A percentile compares a stretch with the other conserved stretches of the same genome.
Evolutionary conservation across 2,797 vertebrate species (phyloP).

Genomic region (Galaxias olidus): DNA sequence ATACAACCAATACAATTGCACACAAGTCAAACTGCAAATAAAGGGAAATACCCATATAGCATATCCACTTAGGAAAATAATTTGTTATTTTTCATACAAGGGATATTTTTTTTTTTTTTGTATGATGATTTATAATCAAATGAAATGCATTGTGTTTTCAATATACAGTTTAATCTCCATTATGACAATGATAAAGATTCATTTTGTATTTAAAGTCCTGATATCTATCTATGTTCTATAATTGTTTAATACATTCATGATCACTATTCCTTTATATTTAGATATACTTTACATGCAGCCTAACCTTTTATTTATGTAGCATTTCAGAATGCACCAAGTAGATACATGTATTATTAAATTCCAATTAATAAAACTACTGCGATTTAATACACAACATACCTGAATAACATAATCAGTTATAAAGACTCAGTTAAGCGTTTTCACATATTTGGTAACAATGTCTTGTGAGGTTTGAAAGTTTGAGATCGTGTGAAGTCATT

Average conservation of each 20-base stretch:
- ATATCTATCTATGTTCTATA: slow-evolving; percentile 24
- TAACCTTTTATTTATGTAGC: no score
- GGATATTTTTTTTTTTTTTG: not conserved
- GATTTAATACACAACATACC: no score
- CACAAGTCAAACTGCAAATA: slow-evolving; percentile 31
- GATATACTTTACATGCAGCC: slow-evolving; percentile 35
- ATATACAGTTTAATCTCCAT: slow-evolving; percentile 35
- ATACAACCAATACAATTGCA: slow-evolving; percentile 35
- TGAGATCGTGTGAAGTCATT: no score
- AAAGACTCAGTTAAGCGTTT: no score
- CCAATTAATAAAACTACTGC: no score
- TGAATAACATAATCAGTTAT: no score
- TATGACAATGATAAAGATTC: slow-evolving; percentile 3
- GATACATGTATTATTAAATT: no score
- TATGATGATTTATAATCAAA: slow-evolving; percentile 29
- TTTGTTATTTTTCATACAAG: slow-evolving; percentile 30
- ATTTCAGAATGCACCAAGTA: no score
- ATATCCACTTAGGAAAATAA: slow-evolving; percentile 33
- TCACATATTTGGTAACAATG: no score
- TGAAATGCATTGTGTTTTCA: slow-evolving; percentile 24
- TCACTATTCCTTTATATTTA: slow-evolving; percentile 38
- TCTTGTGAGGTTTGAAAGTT: no score
- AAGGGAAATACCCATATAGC: slow-evolving; percentile 20
- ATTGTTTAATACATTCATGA: slow-evolving; percentile 58
- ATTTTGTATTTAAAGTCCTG: slow-evolving; percentile 42